Evolutionary conservation across 1,140 invertebrate species (phyloP).

Genomic region (Bombus ignitus): DNA sequence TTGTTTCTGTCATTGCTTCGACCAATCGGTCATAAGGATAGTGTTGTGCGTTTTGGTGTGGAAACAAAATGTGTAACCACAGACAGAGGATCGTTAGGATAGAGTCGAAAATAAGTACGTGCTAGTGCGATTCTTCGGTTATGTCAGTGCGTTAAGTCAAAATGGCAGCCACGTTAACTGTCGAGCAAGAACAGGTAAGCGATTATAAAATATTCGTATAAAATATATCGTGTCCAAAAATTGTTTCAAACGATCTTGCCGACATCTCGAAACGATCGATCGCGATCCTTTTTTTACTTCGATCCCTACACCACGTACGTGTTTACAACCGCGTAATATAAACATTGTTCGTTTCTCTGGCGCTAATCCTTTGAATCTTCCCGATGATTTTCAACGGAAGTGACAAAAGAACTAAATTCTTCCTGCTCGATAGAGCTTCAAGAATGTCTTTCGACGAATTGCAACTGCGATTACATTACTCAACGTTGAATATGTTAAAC

Average conservation of each 20-base stretch:
- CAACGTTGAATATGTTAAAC: background rate
- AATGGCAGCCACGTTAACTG: constrained; percentile 87
- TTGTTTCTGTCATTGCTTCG: constrained; percentile 1
- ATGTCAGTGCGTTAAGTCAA: constrained; percentile 72
- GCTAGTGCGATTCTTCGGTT: constrained; percentile 44
- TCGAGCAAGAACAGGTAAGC: constrained; percentile 88
- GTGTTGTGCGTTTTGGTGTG: background rate
- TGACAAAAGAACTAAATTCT: background rate
- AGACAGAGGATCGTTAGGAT: constrained; percentile 12
- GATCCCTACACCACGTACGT: background rate
- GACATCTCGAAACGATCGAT: constrained; percentile 5
- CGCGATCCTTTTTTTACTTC: constrained; percentile 39
- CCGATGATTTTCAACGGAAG: constrained; percentile 1
- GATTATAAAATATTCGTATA: constrained; percentile 45
- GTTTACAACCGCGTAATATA: constrained; percentile 25
- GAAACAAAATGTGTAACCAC: constrained; percentile 25
- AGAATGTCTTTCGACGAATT: background rate
- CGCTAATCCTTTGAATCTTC: background rate
- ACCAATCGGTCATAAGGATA: constrained; percentile 11
- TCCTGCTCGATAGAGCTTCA: too few relatives aligned
- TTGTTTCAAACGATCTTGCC: background rate
- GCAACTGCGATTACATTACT: background rate
- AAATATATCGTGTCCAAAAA: too few relatives aligned
- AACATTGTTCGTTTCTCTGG: background rate
- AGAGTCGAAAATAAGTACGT: constrained; percentile 27